A percentile compares a stretch with the other conserved stretches of the same genome.
phyloP scores from a whole-genome alignment of 2,888 invertebrate species.

The Agrypnus murinus region DNA sequence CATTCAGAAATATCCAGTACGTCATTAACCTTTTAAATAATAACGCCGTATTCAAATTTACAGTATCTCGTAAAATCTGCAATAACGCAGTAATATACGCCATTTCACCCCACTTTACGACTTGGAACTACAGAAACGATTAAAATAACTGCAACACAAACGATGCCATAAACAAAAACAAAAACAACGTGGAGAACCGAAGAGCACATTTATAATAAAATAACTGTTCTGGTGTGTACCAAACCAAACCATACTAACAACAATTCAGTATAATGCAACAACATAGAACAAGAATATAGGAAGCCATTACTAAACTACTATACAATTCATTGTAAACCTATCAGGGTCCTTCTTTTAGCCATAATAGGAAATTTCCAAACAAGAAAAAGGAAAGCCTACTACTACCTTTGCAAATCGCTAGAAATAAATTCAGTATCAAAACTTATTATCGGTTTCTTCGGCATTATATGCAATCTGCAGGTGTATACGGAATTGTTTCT shows the following conservation, averaged over 20 bases:
- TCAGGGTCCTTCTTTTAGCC: conserved; percentile 19
- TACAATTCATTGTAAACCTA: conserved; percentile 20
- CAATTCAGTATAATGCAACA: neutral
- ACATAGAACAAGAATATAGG: conserved; percentile 16
- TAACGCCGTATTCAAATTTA: conserved; percentile 19
- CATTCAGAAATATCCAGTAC: conserved; percentile 4
- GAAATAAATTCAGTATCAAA: conserved; percentile 39
- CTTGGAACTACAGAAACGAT: conserved; percentile 18
- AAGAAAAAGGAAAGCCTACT: conserved; percentile 29
- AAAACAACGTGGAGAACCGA: conserved; percentile 8
- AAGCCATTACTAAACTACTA: conserved; percentile 7
- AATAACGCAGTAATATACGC: conserved; percentile 15
- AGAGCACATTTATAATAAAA: conserved; percentile 21
- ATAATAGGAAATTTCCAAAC: conserved; percentile 24
- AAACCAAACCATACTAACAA: too few relatives aligned
- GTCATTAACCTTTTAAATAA: conserved; percentile 21
- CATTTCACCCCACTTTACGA: conserved; percentile 28
- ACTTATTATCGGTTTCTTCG: conserved; percentile 21
- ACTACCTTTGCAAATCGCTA: conserved; percentile 35
- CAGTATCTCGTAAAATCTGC: conserved; percentile 17
- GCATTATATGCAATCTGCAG: conserved; percentile 42
- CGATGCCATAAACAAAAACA: conserved; percentile 29
- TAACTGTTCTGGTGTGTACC: conserved; percentile 22
- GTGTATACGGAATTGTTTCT: conserved; percentile 13
- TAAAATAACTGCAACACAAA: conserved; percentile 25